phyloP scores from a whole-genome alignment of 1,140 invertebrate genomes.

The Archegozetes longisetosus region DNA sequence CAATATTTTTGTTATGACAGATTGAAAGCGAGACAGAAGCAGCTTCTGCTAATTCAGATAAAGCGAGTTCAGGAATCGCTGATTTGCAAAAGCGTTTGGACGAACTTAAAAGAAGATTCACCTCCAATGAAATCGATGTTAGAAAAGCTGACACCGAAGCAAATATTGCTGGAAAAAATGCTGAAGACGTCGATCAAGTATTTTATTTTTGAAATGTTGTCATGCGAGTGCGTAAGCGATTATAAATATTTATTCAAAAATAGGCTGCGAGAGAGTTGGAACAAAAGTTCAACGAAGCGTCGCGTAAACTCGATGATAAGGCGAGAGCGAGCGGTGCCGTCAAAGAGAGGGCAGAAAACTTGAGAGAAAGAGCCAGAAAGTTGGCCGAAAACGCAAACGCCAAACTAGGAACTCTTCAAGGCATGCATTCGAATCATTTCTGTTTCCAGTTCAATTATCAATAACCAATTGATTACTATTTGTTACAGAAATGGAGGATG shows the following conservation, averaged over 20 bases:
- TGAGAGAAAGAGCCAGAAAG: constrained; percentile 53
- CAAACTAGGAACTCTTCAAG: constrained; percentile 52
- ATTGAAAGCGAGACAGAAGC: constrained; percentile 50
- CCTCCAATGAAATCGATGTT: constrained; percentile 50
- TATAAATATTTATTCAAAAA: too few relatives aligned
- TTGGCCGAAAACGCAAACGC: constrained; percentile 53
- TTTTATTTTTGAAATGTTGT: constrained; percentile 6
- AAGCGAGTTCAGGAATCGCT: constrained; percentile 49
- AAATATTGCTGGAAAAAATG: constrained; percentile 35
- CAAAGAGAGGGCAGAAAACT: constrained; percentile 48
- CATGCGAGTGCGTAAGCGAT: too few relatives aligned
- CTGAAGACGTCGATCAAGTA: constrained; percentile 37
- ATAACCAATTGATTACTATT: constrained; percentile 1
- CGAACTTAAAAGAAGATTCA: constrained; percentile 52
- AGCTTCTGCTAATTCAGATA: constrained; percentile 52
- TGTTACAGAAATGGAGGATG: constrained; percentile 33
- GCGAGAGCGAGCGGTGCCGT: constrained; percentile 44
- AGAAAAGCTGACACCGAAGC: constrained; percentile 40
- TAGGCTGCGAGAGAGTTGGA: constrained; percentile 35
- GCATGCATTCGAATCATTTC: constrained; percentile 25
- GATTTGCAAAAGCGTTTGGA: constrained; percentile 45
- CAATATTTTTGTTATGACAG: constrained; percentile 27
- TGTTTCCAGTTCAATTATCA: neutral
- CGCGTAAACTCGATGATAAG: constrained; percentile 40
- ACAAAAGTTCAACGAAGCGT: constrained; percentile 40